phyloP scores from a whole-genome alignment of 2,797 vertebrate genomes.

The Pogoniulus pusillus region DNA sequence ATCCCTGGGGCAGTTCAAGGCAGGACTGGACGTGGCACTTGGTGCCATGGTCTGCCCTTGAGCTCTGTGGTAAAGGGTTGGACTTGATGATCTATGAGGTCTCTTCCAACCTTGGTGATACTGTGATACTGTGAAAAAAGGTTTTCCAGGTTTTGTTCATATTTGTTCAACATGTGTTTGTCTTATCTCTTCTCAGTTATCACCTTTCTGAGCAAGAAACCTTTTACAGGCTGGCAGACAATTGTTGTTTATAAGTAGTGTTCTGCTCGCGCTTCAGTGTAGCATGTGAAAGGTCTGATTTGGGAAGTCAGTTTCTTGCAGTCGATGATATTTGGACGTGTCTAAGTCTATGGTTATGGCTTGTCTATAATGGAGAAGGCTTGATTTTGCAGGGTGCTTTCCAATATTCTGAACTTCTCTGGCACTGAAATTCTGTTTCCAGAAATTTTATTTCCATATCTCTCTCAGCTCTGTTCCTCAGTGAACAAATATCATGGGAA shows the following conservation, averaged over 20 bases:
- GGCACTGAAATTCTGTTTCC: neutral
- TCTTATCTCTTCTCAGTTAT: neutral
- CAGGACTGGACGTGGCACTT: too few relatives aligned
- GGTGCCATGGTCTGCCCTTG: too few relatives aligned
- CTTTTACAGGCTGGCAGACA: constrained; percentile 4
- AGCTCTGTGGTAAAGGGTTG: too few relatives aligned
- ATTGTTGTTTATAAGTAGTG: neutral
- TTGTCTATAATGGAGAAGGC: neutral
- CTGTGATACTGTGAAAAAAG: too few relatives aligned
- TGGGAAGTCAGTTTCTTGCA: neutral
- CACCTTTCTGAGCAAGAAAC: neutral
- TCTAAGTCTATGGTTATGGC: neutral
- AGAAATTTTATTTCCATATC: neutral
- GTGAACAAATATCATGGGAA: neutral
- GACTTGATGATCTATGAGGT: too few relatives aligned
- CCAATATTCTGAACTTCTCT: neutral
- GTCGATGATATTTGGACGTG: neutral
- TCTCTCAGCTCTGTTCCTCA: neutral
- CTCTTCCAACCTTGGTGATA: too few relatives aligned
- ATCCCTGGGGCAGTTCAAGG: too few relatives aligned
- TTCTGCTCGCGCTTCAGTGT: neutral
- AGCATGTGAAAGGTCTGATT: neutral
- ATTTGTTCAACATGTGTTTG: neutral
- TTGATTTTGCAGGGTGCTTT: neutral
- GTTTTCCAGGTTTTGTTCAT: constrained; percentile 7